A percentile compares a stretch with the other conserved stretches of the same genome.
Evolutionary conservation across 2,888 invertebrate species (phyloP).

Genomic region (Aleiodes leptofemur): DNA sequence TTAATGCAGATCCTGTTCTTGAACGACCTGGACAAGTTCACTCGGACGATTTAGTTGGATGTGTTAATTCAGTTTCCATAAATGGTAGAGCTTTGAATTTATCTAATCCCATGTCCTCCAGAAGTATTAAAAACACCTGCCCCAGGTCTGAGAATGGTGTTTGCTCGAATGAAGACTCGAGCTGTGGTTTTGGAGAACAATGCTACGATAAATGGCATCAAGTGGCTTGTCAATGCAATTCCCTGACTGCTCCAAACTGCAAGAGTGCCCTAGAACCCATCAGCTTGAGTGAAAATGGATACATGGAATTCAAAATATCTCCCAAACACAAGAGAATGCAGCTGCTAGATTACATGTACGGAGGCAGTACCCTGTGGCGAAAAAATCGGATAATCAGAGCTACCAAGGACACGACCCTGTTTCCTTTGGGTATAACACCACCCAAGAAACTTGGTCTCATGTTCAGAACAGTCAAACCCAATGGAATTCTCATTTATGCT

Average conservation of each 20-base stretch:
- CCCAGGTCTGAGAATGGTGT: slow-evolving; percentile 82
- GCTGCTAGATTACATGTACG: slow-evolving; percentile 86
- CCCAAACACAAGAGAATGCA: slow-evolving; percentile 93
- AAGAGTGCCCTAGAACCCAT: slow-evolving; percentile 86
- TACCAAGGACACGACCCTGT: slow-evolving; percentile 52
- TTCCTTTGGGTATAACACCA: slow-evolving; percentile 73
- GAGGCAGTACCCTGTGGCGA: slow-evolving; percentile 83
- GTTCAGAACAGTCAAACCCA: slow-evolving; percentile 86
- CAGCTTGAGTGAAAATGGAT: slow-evolving; percentile 86
- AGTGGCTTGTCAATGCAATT: slow-evolving; percentile 84
- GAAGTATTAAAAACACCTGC: slow-evolving; percentile 86
- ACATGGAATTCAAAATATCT: slow-evolving; percentile 84
- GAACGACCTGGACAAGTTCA: slow-evolving; percentile 93
- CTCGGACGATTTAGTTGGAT: slow-evolving; percentile 95
- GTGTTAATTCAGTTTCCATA: slow-evolving; percentile 92
- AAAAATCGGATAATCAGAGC: slow-evolving; percentile 62
- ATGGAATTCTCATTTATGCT: slow-evolving; percentile 90
- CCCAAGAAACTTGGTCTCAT: slow-evolving; percentile 86
- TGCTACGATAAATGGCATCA: slow-evolving; percentile 92
- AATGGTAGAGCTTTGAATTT: slow-evolving; percentile 91
- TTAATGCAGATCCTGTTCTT: slow-evolving; percentile 89
- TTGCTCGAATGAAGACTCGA: slow-evolving; percentile 76
- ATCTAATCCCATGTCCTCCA: slow-evolving; percentile 84
- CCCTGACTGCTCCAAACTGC: slow-evolving; percentile 87
- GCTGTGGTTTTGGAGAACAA: slow-evolving; percentile 81